Base-by-base conservation (phyloP, 2,113 vertebrate species). In the Phoxinus phoxinus region DNA sequence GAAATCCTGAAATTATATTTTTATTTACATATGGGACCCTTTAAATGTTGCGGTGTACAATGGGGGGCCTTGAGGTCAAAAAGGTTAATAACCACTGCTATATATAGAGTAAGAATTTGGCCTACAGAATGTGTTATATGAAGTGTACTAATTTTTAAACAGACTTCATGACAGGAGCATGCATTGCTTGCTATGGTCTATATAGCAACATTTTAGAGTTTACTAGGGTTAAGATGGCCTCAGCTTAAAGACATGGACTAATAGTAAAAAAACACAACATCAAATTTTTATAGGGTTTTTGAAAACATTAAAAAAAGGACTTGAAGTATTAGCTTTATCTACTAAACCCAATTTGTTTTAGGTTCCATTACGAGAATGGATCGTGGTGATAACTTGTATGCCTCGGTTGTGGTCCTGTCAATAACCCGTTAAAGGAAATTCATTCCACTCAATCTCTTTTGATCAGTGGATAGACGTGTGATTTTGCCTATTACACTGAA, bases 391-490 rank as follows among this genome's bases (percentile, higher is more conserved):
- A 53, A 35, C 53, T 23, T 56, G 6, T 13, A 37, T 30, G 32
- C 19, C 21, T 56, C 35, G 44, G 67, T 83, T 73, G 63, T 35
- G 15, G 30, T 25, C 23, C 67, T 19, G 12, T 41, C 76, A 79
- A 79, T 41, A 79, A 61, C 9, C 21, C 25, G 56, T 80, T 56
- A 63, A 80, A 61, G 23, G 3, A 61, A 61, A 61, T 53, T 0
- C 23, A 77, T 79, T 61, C 1, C 58, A 17, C 10, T 61, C 56
- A 25, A 44, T 80, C 56, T 59, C 19, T 80, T 80, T 80, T 80
- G 78, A 46, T 46, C 35, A 27, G 77, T 44, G 23, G 91, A 89
- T 88, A 92, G 90, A 87, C 85, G 51, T 88, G 78, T 83, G 48
- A 44, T 59, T 63, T 61, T 71, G 12, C 78, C 37, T 77, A 19